Conservation (phyloP, 1,140 invertebrate species). For the Agrypnia vestita region DNA sequence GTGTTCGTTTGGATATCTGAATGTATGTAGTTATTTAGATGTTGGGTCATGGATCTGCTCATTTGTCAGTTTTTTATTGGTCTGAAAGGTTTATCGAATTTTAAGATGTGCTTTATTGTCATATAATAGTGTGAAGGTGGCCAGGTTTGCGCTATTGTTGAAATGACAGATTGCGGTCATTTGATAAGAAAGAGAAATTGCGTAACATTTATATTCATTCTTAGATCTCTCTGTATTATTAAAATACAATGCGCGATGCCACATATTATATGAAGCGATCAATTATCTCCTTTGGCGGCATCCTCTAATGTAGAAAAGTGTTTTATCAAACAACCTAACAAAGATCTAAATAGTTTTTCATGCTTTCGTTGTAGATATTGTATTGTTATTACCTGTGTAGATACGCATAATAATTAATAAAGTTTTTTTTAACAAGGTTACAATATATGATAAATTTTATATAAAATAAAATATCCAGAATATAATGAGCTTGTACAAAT, state of each 20-base stretch:
- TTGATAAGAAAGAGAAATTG: conserved; percentile 54
- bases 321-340: neutral
- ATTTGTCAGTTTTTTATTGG: conserved; percentile 50
- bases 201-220: conserved; percentile 48
- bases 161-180: conserved; percentile 52
- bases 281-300: conserved; percentile 37
- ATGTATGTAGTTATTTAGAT: conserved; percentile 12
- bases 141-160: conserved; percentile 48
- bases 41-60: conserved; percentile 17
- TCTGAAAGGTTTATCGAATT: conserved; percentile 59
- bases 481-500: too few species aligned
- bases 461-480: too few species aligned
- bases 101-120: conserved; percentile 57
- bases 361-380: too few species aligned
- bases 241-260: conserved; percentile 24
- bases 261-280: conserved; percentile 32
- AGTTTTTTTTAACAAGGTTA: too few species aligned
- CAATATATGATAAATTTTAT: too few species aligned
- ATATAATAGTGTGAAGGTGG: conserved; percentile 46
- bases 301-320: conserved; percentile 25
- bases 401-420: too few species aligned
- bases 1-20: neutral
- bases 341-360: too few species aligned
- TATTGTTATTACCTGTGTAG: too few species aligned
- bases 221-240: conserved; percentile 35